Evolutionary conservation across 2,888 invertebrate species (phyloP).

Genomic region (Ypsolopha sequella): DNA sequence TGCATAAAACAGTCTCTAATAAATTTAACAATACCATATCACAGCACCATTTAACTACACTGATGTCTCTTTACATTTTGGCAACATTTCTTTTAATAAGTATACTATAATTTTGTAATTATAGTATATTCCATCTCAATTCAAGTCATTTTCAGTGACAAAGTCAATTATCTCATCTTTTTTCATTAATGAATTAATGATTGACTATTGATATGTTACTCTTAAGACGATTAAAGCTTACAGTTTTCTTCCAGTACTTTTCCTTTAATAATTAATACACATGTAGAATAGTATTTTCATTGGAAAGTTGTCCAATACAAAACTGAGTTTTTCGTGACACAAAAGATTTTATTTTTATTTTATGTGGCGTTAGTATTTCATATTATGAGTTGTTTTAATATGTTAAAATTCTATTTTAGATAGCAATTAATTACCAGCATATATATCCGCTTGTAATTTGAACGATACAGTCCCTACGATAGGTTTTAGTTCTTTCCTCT

Average conservation of each 20-base stretch:
- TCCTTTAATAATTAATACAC: not conserved
- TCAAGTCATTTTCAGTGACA: too few relatives aligned
- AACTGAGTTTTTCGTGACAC: not conserved
- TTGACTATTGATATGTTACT: conserved; percentile 39
- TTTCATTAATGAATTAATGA: too few relatives aligned
- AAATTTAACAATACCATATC: conserved; percentile 48
- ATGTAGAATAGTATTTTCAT: conserved; percentile 8
- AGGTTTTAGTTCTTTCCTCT: too few relatives aligned
- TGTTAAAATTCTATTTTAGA: too few relatives aligned
- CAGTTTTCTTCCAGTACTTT: conserved; percentile 18
- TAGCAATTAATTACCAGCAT: too few relatives aligned
- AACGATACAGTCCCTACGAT: too few relatives aligned
- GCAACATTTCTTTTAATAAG: conserved; percentile 27
- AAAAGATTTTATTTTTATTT: too few relatives aligned
- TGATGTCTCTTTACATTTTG: conserved; percentile 35
- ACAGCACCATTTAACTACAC: conserved; percentile 44
- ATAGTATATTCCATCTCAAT: too few relatives aligned
- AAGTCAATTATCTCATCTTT: too few relatives aligned
- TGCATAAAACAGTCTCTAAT: conserved; percentile 29
- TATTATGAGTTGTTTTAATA: too few relatives aligned
- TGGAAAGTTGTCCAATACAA: conserved; percentile 9
- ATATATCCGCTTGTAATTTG: too few relatives aligned
- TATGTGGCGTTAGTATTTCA: too few relatives aligned
- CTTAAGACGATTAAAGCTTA: conserved; percentile 49
- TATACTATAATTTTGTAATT: conserved; percentile 7